These are phyloP conservation scores for Aurelia coerulea DNA, from an alignment of 30 jellyfish, hydroid and myxozoan genomes.

Conservation along the genomic window DNA sequence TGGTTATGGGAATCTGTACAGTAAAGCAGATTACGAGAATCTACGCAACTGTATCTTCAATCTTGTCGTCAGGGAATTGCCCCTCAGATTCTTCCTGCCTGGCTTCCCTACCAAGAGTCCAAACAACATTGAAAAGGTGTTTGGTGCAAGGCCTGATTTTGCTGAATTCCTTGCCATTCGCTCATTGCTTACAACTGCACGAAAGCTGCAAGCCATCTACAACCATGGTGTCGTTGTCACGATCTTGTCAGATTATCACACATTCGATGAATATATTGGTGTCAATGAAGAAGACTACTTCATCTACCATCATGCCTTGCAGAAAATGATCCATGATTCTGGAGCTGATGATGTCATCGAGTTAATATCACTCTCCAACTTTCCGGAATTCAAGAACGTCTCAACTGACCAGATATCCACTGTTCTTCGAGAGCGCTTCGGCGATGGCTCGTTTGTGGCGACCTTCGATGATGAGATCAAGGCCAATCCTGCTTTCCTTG, in stretches of 20 bases:
- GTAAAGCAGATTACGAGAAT: not conserved
- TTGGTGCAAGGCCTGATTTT: slow-evolving; percentile 46
- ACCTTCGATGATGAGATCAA: slow-evolving; percentile 26
- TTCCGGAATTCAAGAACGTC: slow-evolving; percentile 40
- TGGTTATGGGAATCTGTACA: slow-evolving; percentile 1
- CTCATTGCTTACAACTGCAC: slow-evolving; percentile 14
- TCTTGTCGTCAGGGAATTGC: not conserved
- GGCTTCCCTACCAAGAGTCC: slow-evolving; percentile 69
- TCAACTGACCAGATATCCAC: slow-evolving; percentile 20
- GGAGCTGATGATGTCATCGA: slow-evolving; percentile 58
- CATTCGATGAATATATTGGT: slow-evolving; percentile 62
- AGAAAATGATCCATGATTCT: slow-evolving; percentile 17
- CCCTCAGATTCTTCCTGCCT: slow-evolving; percentile 52
- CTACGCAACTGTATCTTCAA: slow-evolving; percentile 18
- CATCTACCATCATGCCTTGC: slow-evolving; percentile 34
- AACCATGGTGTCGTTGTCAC: slow-evolving; percentile 36
- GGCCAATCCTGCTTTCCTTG: slow-evolving; percentile 16
- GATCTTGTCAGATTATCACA: slow-evolving; percentile 64
- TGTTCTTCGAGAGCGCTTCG: slow-evolving; percentile 20
- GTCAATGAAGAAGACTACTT: slow-evolving; percentile 56
- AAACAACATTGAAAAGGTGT: slow-evolving; percentile 37
- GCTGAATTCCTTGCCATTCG: slow-evolving; percentile 55
- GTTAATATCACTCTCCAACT: slow-evolving; percentile 35
- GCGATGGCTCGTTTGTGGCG: slow-evolving; percentile 12
- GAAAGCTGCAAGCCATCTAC: slow-evolving; percentile 56